phyloP scores from a whole-genome alignment of 2,888 invertebrate species.

The Leptogaster cylindrica region DNA sequence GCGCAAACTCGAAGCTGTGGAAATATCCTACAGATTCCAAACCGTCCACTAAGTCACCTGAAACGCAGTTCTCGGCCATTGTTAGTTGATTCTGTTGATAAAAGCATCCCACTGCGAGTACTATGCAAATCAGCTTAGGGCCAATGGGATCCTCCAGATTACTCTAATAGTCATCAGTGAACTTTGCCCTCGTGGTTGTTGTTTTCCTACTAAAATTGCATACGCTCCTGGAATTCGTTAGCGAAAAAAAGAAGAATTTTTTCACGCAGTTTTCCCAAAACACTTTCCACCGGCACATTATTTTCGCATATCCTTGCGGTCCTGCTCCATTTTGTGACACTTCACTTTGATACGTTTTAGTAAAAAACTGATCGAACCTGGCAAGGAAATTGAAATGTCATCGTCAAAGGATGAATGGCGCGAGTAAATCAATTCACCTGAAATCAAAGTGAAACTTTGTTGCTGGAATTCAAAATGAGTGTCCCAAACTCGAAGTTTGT shows the following conservation, averaged over 20 bases:
- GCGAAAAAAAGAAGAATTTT: neutral
- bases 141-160: too few relatives aligned
- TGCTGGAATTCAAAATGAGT: neutral
- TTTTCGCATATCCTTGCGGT: too few relatives aligned
- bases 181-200: too few relatives aligned
- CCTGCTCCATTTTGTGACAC: neutral
- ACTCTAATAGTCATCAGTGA: too few relatives aligned
- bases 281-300: too few relatives aligned
- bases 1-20: too few relatives aligned
- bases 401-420: constrained; percentile 24
- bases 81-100: neutral
- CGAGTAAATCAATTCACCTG: constrained; percentile 26
- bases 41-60: too few relatives aligned
- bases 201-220: too few relatives aligned
- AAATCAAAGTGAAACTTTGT: neutral
- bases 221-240: too few relatives aligned
- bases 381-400: constrained; percentile 25
- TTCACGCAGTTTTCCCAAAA: neutral
- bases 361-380: neutral
- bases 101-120: too few relatives aligned
- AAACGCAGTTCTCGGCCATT: neutral
- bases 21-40: too few relatives aligned
- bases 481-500: neutral
- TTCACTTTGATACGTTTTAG: neutral
- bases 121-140: too few relatives aligned